Evolutionary conservation across 1,140 invertebrate genomes (phyloP).

Genomic region (Nomia melanderi): DNA sequence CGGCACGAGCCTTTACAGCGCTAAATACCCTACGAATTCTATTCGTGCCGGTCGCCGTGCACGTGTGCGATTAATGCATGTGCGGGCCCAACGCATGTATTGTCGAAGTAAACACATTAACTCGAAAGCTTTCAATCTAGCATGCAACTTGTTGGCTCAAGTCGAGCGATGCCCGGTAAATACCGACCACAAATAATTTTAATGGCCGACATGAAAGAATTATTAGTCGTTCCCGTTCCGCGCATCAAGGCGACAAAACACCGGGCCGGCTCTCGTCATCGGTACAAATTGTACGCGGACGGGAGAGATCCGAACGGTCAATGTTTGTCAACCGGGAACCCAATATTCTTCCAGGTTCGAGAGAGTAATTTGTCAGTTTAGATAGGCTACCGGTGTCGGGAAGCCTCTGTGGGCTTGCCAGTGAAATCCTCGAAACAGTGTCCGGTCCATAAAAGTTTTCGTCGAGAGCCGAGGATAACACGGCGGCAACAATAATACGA

Average conservation of each 20-base stretch:
- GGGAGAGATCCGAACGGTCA: conserved; percentile 55
- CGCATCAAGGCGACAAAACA: conserved; percentile 59
- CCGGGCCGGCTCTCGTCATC: conserved; percentile 54
- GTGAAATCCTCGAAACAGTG: not conserved
- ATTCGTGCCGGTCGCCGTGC: not conserved
- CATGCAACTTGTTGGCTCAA: conserved; percentile 59
- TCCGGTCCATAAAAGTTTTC: not conserved
- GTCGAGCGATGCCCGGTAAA: conserved; percentile 50
- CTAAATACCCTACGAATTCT: conserved; percentile 35
- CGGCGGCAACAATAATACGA: too few relatives aligned
- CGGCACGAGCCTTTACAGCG: conserved; percentile 14
- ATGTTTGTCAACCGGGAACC: conserved; percentile 68
- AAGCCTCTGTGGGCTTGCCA: not conserved
- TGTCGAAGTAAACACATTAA: conserved; percentile 65
- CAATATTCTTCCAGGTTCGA: conserved; percentile 60
- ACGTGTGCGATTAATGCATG: not conserved
- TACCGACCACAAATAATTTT: conserved; percentile 59
- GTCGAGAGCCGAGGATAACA: too few relatives aligned
- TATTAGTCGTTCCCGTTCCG: conserved; percentile 43
- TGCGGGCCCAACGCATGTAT: conserved; percentile 23
- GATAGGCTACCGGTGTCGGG: conserved; percentile 7
- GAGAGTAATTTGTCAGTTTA: conserved; percentile 72
- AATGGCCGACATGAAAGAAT: conserved; percentile 59
- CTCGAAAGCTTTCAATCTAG: conserved; percentile 70
- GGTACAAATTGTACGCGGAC: conserved; percentile 46